phyloP scores from a whole-genome alignment of 1,140 invertebrate genomes.

The Arctopsyche grandis region DNA sequence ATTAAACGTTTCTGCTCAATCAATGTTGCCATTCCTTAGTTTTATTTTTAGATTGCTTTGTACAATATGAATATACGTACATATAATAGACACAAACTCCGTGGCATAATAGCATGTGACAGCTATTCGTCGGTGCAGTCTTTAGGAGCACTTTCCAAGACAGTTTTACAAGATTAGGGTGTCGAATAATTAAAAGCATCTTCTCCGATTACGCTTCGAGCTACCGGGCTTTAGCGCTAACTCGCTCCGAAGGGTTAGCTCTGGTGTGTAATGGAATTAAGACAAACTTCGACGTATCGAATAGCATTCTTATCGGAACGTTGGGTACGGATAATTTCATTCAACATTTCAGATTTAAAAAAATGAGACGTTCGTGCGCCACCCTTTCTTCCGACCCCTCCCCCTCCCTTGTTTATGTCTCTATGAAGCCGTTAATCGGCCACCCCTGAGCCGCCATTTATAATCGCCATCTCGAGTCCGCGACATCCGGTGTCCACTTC shows the following conservation, averaged over 20 bases:
- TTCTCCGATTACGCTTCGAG: slow-evolving; percentile 43
- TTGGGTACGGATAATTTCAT: neutral
- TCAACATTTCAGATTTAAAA: neutral
- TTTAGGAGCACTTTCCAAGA: neutral
- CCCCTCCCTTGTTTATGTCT: slow-evolving; percentile 53
- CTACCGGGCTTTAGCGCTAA: slow-evolving; percentile 32
- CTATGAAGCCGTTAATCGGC: slow-evolving; percentile 50
- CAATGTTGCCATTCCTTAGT: neutral
- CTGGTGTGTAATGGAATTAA: slow-evolving; percentile 51
- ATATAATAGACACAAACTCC: neutral
- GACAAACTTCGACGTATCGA: slow-evolving; percentile 21
- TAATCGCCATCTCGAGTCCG: slow-evolving; percentile 53
- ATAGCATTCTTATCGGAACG: neutral
- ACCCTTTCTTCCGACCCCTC: too few relatives aligned
- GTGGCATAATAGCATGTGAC: too few relatives aligned
- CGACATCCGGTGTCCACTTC: slow-evolving; percentile 52
- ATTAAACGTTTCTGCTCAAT: too few relatives aligned
- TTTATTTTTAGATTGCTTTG: too few relatives aligned
- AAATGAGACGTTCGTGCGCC: slow-evolving; percentile 17
- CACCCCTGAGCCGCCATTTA: slow-evolving; percentile 51
- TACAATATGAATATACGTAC: neutral
- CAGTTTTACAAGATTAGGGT: neutral
- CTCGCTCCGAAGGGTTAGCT: slow-evolving; percentile 49
- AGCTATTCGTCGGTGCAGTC: too few relatives aligned
- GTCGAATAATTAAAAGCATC: slow-evolving; percentile 49